Base-by-base conservation (phyloP, 2,888 invertebrate genomes). In the Cremastobaeus sp. region DNA sequence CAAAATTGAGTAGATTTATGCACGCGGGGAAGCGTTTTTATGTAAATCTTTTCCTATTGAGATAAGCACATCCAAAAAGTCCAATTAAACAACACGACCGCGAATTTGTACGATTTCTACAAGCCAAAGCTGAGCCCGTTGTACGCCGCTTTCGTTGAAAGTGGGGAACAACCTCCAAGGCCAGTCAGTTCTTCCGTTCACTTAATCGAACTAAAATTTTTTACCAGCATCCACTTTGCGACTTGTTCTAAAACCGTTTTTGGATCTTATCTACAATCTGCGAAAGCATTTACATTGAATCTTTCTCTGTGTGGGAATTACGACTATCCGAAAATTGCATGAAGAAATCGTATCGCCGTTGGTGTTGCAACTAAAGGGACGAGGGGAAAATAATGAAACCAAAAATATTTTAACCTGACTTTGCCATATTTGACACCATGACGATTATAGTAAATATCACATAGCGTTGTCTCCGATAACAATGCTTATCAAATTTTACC, bases 401-500 rank as follows among this genome's bases (percentile, higher is more conserved):
- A 15, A 28, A 57, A 57, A 68, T 52, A 47, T 20, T 45, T 32
- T 20, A 70, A 60, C 65, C 55, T 65, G 62, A 69, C 60, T 69
- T 74, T 50, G 50, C 64, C 66, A 74, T 45, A 50, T 57, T 68
- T 64, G 64, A 64, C 73, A 68, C 62, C 68, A 66, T 35, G 57
- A 68, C 66, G 62, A 55, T 48, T n/a, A 43, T 64, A 74, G 60
- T 18, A 59, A 66, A 41, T 48, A 43, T 59, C 48, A 21, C 37
- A 62, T 69, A 74, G 55, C 37, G 59, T 70, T 74, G 60, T 74
- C 62, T 41, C 41, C 55, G 39, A 54, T 74, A 66, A 65, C 65
- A 50, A 15, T 66, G 74, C 74, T 65, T 74, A 45, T 69, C 59
- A 68, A 74, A 69, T 74, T 70, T 64, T 54, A 70, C 69, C 35